Conservation (phyloP, 2,888 invertebrate species). For the Drosophila kokeensis region DNA sequence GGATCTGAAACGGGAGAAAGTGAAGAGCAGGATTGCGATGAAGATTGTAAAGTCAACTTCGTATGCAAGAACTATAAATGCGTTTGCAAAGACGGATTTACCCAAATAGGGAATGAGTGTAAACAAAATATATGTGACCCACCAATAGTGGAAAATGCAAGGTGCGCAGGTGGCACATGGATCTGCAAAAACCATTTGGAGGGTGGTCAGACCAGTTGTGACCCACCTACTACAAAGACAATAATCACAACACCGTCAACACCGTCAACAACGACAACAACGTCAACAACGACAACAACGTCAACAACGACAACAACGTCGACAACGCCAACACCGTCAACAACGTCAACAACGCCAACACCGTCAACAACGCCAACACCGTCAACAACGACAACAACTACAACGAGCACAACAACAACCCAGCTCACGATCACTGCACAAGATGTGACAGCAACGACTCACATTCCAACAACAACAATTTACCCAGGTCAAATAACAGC, state of each 20-base stretch:
- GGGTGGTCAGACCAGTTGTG: not conserved
- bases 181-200: not conserved
- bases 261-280: too few species aligned
- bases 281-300: too few species aligned
- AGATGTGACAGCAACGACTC: not conserved
- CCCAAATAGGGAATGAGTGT: fast-evolving
- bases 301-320: too few species aligned
- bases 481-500: not conserved
- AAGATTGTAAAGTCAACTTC: fast-evolving
- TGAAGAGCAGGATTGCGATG: not conserved
- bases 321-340: too few species aligned
- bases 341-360: too few species aligned
- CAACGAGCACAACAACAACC: too few species aligned
- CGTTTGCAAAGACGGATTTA: not conserved
- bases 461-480: not conserved
- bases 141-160: fast-evolving
- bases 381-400: too few species aligned
- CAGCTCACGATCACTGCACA: not conserved
- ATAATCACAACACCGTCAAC: too few species aligned
- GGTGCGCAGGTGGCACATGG: not conserved
- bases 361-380: too few species aligned
- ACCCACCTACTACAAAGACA: too few species aligned
- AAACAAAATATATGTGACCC: not conserved
- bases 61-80: not conserved
- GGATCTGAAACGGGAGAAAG: not conserved